A percentile compares a stretch with the other conserved stretches of the same genome.
phyloP scores from a whole-genome alignment of 2,888 invertebrate genomes.

The Aspidapion aeneum region DNA sequence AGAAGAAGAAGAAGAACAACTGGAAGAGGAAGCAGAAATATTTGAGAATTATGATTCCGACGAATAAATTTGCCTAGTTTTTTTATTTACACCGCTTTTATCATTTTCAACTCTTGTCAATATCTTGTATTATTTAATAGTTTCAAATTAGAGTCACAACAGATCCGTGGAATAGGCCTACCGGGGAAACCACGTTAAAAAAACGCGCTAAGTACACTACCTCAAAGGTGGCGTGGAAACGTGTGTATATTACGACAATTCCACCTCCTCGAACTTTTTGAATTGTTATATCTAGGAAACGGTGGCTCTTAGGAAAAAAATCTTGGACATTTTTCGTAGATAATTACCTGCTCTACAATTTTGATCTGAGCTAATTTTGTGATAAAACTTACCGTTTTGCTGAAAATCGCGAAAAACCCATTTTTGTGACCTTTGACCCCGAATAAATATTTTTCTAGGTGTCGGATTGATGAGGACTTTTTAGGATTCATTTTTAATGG shows the following conservation, averaged over 20 bases:
- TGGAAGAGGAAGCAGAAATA: conserved; percentile 4
- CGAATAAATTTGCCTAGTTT: conserved; percentile 4
- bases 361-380: too few species aligned
- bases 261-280: too few species aligned
- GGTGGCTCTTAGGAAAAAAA: too few species aligned
- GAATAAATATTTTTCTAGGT: too few species aligned
- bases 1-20: conserved; percentile 6
- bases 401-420: too few species aligned
- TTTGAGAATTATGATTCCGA: conserved; percentile 1
- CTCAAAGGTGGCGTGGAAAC: conserved; percentile 12
- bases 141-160: conserved; percentile 1
- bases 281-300: too few species aligned
- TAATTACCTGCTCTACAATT: too few species aligned
- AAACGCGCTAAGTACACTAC: conserved; percentile 13
- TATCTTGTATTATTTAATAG: conserved; percentile 8
- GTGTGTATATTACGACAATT: conserved; percentile 11
- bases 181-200: conserved; percentile 12
- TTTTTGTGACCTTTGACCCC: too few species aligned
- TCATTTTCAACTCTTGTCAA: conserved; percentile 1
- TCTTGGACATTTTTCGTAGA: too few species aligned
- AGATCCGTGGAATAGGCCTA: conserved; percentile 10
- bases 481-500: too few species aligned
- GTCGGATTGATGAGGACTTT: too few species aligned
- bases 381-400: too few species aligned
- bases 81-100: conserved; percentile 3